Conservation (phyloP, 2,113 vertebrate genomes). For the Toxotes chatareus region DNA sequence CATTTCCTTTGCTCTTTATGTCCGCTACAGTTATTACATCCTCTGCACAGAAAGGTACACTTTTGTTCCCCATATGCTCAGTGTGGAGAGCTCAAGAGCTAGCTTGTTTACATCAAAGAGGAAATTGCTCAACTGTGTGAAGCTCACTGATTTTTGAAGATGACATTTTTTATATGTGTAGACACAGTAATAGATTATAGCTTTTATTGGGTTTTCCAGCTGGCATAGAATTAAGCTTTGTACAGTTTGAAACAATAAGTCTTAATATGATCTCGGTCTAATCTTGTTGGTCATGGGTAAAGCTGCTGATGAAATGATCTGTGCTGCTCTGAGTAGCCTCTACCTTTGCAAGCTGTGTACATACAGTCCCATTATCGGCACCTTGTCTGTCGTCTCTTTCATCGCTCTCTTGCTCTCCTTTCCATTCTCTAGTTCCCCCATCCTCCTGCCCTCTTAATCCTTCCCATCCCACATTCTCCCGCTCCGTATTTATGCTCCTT, state of each 20-base stretch:
- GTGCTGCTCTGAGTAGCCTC: conserved; percentile 13
- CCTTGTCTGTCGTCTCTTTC: conserved; percentile 3
- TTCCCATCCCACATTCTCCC: conserved; percentile 14
- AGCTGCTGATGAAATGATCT: conserved; percentile 32
- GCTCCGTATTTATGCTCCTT: conserved; percentile 23
- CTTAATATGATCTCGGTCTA: neutral
- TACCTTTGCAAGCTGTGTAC: conserved; percentile 3
- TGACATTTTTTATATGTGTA: conserved; percentile 12
- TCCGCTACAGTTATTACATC: conserved; percentile 18
- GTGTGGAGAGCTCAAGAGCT: conserved; percentile 16
- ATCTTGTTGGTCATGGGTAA: conserved; percentile 2
- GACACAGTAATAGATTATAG: neutral
- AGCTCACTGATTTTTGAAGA: neutral
- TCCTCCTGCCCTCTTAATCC: neutral
- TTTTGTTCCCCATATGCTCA: conserved; percentile 44
- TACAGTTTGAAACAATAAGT: conserved; percentile 24
- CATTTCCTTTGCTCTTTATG: conserved; percentile 37
- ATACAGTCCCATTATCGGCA: conserved; percentile 9
- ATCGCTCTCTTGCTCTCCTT: conserved; percentile 16
- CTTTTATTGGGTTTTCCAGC: neutral
- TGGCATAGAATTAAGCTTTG: neutral
- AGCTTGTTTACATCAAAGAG: conserved; percentile 17
- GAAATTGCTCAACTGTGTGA: conserved; percentile 57
- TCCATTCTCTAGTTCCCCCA: conserved; percentile 8
- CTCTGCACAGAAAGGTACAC: conserved; percentile 20